Evolutionary conservation across 2,113 vertebrate species (phyloP).

Genomic region (Brachypodius melanocephalos): DNA sequence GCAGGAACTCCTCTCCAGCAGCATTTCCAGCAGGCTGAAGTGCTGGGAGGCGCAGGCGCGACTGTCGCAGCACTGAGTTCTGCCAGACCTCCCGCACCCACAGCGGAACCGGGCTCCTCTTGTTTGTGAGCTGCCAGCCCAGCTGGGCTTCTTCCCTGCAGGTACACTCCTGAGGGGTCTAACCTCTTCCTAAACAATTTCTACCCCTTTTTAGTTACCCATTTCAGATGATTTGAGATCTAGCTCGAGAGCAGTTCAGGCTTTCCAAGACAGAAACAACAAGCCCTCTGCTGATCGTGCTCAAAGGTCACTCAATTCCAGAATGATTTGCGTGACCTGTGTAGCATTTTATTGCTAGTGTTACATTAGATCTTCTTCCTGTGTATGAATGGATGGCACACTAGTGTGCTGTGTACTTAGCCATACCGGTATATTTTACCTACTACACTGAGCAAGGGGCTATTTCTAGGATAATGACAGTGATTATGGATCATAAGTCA

Average conservation of each 20-base stretch:
- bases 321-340: background rate
- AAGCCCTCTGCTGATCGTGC: background rate
- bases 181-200: background rate
- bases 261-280: background rate
- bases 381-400: background rate
- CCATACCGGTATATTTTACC: background rate
- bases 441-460: background rate
- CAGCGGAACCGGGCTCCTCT: rapidly evolving
- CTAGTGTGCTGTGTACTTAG: background rate
- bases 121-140: background rate
- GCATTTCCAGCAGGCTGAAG: background rate
- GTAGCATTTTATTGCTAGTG: background rate
- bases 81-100: background rate
- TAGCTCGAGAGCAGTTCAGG: background rate
- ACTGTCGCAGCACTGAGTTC: background rate
- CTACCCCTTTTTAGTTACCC: background rate
- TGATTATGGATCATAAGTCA: background rate
- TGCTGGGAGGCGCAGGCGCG: rapidly evolving
- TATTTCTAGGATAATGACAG: background rate
- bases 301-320: background rate
- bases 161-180: background rate
- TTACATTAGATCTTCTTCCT: background rate
- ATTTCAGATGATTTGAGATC: background rate
- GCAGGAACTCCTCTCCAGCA: background rate
- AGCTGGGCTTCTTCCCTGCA: background rate